Percentiles rank a stretch among this genome's conserved stretches.
Conservation (phyloP, 64 coral and sea anemone species). For the Exaiptasia diaphana region DNA sequence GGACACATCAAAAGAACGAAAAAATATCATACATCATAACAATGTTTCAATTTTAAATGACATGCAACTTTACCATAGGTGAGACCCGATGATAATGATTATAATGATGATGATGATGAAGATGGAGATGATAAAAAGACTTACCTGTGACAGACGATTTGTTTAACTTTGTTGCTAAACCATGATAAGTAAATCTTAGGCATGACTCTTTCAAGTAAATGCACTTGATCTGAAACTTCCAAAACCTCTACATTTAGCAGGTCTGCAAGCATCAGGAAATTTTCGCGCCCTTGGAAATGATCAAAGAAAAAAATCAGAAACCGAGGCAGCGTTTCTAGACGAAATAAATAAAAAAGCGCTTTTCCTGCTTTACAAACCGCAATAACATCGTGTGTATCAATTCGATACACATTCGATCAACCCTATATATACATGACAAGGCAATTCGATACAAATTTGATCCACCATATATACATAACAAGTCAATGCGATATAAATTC, state of each 20-base stretch:
- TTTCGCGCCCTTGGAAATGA: constrained; percentile 31
- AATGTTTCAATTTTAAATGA: background rate
- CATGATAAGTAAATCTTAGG: constrained; percentile 58
- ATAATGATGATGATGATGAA: too few species aligned
- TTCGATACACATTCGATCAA: too few species aligned
- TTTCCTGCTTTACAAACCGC: too few species aligned
- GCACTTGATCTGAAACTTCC: constrained; percentile 73
- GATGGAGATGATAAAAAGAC: too few species aligned
- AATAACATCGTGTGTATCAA: too few species aligned
- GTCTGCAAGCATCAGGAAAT: constrained; percentile 63
- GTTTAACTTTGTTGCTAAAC: constrained; percentile 40
- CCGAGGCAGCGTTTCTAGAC: too few species aligned
- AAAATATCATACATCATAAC: background rate
- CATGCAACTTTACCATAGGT: background rate
- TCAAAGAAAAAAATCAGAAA: background rate
- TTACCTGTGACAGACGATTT: constrained; percentile 66
- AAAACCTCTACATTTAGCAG: constrained; percentile 66
- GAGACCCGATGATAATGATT: background rate
- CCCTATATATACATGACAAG: too few species aligned
- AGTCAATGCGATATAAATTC: too few species aligned
- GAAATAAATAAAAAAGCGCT: too few species aligned
- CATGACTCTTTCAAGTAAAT: constrained; percentile 57
- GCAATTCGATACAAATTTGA: too few species aligned
- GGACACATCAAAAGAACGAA: background rate
- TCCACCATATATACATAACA: too few species aligned